Percentiles rank a stretch among this genome's conserved stretches.
Evolutionary conservation across 2,797 vertebrate genomes (phyloP).

Genomic region (Muscicapa comitata): DNA sequence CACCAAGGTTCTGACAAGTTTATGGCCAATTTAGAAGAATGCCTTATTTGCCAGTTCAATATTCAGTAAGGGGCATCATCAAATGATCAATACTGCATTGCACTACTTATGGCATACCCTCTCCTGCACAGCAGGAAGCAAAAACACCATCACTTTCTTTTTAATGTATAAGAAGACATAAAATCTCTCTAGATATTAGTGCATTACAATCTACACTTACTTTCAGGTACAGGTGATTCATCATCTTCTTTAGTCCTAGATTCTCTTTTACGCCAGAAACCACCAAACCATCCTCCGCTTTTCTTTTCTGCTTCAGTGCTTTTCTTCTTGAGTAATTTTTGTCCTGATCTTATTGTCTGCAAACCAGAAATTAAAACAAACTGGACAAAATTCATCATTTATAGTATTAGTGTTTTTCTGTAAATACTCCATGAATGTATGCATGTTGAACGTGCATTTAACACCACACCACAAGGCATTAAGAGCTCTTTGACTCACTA

Average conservation of each 20-base stretch:
- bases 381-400: background rate
- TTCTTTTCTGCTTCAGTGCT: constrained; percentile 78
- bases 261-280: constrained; percentile 87
- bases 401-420: background rate
- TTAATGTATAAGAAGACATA: background rate
- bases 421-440: background rate
- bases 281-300: constrained; percentile 86
- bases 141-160: background rate
- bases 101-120: background rate
- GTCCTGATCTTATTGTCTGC: constrained; percentile 89
- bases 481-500: background rate
- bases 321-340: constrained; percentile 87
- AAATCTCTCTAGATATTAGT: background rate
- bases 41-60: background rate
- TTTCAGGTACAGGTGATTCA: constrained; percentile 79
- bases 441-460: background rate
- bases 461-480: background rate
- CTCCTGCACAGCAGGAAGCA: background rate
- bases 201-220: constrained; percentile 62
- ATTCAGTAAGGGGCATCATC: background rate
- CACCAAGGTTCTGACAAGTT: background rate
- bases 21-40: background rate
- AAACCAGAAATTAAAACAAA: background rate
- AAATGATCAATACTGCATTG: background rate
- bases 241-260: constrained; percentile 86